Evolutionary conservation across 2,888 invertebrate genomes (phyloP), one percentile per base, ranked within the genome.

Genomic region (Tinea pellionella): DNA sequence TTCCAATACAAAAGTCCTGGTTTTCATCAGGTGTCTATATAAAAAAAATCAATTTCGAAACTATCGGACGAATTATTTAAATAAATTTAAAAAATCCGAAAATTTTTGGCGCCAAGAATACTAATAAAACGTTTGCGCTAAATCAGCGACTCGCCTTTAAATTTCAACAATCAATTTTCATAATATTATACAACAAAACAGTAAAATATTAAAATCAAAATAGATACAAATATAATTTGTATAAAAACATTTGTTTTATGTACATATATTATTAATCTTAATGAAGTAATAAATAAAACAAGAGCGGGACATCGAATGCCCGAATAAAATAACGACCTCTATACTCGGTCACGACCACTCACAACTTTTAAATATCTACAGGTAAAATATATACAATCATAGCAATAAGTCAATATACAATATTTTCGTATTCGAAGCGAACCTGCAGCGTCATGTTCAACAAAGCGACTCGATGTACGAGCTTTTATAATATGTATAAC

Each of bases 31-130:
- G n/a, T n/a, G n/a, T 24, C 24, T 24, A 24, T 24, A 24, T 24
- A 24, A 24, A 24, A 24, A 72, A 64, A 64, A 78, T 84, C 85
- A 85, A 84, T 85, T 85, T 85, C 85, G 84, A 86, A 83, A 77
- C 84, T 82, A 85, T 80, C 85, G 83, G 84, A 79, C 71, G 47
- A 47, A 47, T 15, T 47, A 1, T 16, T 47, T n/a, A 41, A 41
- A 41, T 3, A 71, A 41, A 32, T 9, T 32, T 32, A n/a, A n/a
- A n/a, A n/a, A n/a, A n/a, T n/a, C n/a, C n/a, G n/a, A n/a, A n/a
- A n/a, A n/a, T n/a, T n/a, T 24, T 24, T 24, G 24, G 24, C 24
- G 24, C 24, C 24, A 24, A 24, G 6, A 24, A 24, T 24, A 6
- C 24, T 3, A 24, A 2, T 3, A 24, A 24, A 24, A 24, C 24